Conservation (phyloP, 2,888 invertebrate species). For the Sphecodes monilicornis region DNA sequence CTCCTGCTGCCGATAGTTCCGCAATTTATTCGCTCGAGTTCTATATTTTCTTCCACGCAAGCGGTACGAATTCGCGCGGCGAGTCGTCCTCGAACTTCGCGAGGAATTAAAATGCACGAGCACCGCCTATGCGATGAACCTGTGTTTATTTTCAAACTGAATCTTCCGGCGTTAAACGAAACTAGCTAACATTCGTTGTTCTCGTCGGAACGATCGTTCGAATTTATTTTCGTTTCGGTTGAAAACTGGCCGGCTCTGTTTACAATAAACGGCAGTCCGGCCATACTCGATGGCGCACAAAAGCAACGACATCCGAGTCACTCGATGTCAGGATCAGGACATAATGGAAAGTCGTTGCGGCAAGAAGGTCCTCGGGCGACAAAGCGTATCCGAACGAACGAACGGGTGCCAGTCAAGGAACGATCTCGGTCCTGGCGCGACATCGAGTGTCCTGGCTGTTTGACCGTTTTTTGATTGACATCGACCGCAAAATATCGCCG, state of each 20-base stretch:
- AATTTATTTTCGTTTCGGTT: neutral
- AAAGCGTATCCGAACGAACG: constrained; percentile 66
- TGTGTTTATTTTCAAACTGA: neutral
- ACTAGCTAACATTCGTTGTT: neutral
- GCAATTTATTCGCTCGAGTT: constrained; percentile 73
- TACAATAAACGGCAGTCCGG: neutral
- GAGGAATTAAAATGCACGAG: neutral
- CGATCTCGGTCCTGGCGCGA: constrained; percentile 74
- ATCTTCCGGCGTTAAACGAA: neutral
- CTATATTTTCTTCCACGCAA: constrained; percentile 42
- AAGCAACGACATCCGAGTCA: constrained; percentile 51
- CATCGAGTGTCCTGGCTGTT: constrained; percentile 79
- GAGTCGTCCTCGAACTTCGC: constrained; percentile 13
- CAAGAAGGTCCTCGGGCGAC: constrained; percentile 61
- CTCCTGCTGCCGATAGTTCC: constrained; percentile 77
- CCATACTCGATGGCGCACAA: constrained; percentile 16
- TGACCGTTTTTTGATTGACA: constrained; percentile 74
- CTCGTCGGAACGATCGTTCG: neutral
- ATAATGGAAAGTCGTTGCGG: constrained; percentile 66
- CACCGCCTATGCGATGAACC: neutral
- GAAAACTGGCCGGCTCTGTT: neutral
- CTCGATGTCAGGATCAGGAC: constrained; percentile 60
- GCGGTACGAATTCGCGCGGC: constrained; percentile 17
- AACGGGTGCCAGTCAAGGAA: constrained; percentile 76
- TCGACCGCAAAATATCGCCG: constrained; percentile 66